phyloP scores from a whole-genome alignment of 1,140 invertebrate species.

The Drosophila prosaltans region DNA sequence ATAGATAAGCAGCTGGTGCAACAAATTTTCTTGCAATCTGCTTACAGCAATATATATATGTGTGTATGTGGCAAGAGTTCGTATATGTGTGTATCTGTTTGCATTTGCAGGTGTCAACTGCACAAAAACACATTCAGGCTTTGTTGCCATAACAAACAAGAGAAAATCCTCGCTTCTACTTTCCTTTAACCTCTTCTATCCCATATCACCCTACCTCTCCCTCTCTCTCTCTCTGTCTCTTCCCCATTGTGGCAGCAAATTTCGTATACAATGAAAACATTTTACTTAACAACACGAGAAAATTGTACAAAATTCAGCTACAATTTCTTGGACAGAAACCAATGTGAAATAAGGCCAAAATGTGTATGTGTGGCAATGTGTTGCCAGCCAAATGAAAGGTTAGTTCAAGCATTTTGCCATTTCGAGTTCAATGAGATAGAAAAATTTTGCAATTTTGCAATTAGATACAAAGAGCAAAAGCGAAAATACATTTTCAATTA shows the following conservation, averaged over 20 bases:
- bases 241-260: slow-evolving; percentile 47
- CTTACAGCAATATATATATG: slow-evolving; percentile 47
- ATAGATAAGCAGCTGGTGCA: slow-evolving; percentile 40
- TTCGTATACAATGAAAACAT: slow-evolving; percentile 72
- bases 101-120: slow-evolving; percentile 74
- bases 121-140: slow-evolving; percentile 71
- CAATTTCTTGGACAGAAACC: slow-evolving; percentile 45
- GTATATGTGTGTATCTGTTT: slow-evolving; percentile 50
- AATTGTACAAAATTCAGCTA: slow-evolving; percentile 41
- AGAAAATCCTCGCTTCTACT: slow-evolving; percentile 39
- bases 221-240: not conserved
- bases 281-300: slow-evolving; percentile 64
- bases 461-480: not conserved
- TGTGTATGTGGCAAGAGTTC: slow-evolving; percentile 63
- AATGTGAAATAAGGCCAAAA: slow-evolving; percentile 36
- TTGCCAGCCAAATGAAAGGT: slow-evolving; percentile 1
- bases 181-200: not conserved
- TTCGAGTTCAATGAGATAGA: slow-evolving; percentile 18
- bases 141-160: slow-evolving; percentile 71
- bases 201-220: not conserved
- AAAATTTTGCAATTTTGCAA: not conserved
- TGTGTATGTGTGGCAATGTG: slow-evolving; percentile 14
- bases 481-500: slow-evolving; percentile 44
- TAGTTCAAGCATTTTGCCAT: slow-evolving; percentile 24
- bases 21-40: slow-evolving; percentile 56